Evolutionary conservation across 2,888 invertebrate species (phyloP), one percentile per base, ranked within the genome.

Genomic region (Tenthredo livida): DNA sequence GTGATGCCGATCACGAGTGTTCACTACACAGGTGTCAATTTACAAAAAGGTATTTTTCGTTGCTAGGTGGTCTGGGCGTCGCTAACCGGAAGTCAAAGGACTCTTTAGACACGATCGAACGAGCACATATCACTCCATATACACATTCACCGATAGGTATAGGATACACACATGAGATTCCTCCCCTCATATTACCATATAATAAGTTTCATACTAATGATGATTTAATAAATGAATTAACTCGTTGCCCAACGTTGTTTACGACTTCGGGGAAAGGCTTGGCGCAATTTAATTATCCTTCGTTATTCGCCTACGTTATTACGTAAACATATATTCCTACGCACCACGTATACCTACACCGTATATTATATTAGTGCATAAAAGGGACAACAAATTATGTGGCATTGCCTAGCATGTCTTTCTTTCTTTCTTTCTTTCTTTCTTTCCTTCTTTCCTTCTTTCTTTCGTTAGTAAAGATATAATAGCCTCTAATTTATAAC

Each of bases 21-120:
- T 80, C 80, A 21, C 10, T 61, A 21, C 40, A 80, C 80, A 80
- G 80, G 80, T 80, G 80, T 80, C 61, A 61, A 29, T 80, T 80
- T 80, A 80, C 80, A 58, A 61, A 80, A 80, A 58, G 80, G 80
- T 29, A 50, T 40, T 80, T 80, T 80, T 29, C 77, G 50, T 15
- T n/a, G 77, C 83, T 83, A 70, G 83, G 83, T 83, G 83, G 83
- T 83, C 83, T 50, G 21, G 47, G 65, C 67, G 67, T 70, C 83
- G 67, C 10, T 15, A 83, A 50, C 83, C 83, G 83, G 83, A 83
- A 83, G 83, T 58, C 50, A 65, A 70, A 67, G 65, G 47, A 70
- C 83, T 83, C 83, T 83, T 83, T 47, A 33, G 83, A 33, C 33
- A 43, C 67, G 83, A 80, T 47, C 80, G 80, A 61, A 61, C 80